These are phyloP conservation scores for Diaperis boleti DNA, from an alignment of 2,888 invertebrate species.

Conservation along the genomic window DNA sequence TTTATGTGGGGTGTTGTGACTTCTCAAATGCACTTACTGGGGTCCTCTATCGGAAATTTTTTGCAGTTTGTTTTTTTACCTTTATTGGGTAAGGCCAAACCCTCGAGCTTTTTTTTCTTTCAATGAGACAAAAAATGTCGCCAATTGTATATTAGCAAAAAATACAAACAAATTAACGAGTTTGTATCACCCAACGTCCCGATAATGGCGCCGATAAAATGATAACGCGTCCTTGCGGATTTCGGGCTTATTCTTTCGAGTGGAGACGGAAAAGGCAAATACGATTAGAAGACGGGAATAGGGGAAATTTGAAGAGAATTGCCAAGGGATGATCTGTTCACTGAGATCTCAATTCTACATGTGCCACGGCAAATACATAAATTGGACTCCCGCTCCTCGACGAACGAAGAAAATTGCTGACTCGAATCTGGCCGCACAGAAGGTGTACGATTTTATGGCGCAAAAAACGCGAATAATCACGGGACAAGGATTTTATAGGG, in stretches of 20 bases:
- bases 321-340: conserved; percentile 53
- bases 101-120: no score
- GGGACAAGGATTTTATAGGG: neutral
- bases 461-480: conserved; percentile 10
- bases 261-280: conserved; percentile 48
- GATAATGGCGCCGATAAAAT: conserved; percentile 39
- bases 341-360: conserved; percentile 52
- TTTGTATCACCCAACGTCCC: conserved; percentile 9
- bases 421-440: conserved; percentile 26
- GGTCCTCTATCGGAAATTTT: no score
- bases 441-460: conserved; percentile 18
- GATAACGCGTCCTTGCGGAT: conserved; percentile 44
- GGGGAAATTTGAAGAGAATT: conserved; percentile 50
- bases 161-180: conserved; percentile 28
- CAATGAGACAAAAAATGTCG: no score
- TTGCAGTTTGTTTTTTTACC: no score
- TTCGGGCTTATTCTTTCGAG: conserved; percentile 49
- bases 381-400: conserved; percentile 48
- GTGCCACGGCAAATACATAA: conserved; percentile 57
- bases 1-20: no score
- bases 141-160: no score
- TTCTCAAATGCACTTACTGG: no score
- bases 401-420: conserved; percentile 39
- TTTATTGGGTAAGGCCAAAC: no score
- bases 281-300: conserved; percentile 49